These are phyloP conservation scores for Microcebus jonahi DNA, from an alignment of 2,113 vertebrate species.

Conservation along the genomic window DNA sequence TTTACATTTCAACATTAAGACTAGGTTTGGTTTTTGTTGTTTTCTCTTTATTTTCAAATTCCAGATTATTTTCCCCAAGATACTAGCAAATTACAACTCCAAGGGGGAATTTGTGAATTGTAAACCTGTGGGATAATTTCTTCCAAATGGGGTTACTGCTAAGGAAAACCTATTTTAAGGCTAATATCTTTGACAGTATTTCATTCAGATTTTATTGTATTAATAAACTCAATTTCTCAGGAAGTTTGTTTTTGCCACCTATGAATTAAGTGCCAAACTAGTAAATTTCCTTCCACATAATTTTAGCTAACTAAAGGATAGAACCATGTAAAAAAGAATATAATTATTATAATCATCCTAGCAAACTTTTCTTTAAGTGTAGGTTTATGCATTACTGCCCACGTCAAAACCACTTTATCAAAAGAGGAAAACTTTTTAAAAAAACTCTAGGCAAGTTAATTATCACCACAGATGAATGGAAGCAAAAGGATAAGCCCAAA, in stretches of 20 bases:
- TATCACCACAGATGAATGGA: background rate
- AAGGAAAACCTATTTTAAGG: conserved; percentile 8
- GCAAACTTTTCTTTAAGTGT: background rate
- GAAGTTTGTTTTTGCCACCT: conserved; percentile 37
- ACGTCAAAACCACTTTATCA: background rate
- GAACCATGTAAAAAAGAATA: background rate
- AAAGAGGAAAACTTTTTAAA: background rate
- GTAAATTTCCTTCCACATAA: conserved; percentile 17
- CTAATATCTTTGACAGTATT: background rate
- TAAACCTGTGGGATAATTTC: background rate
- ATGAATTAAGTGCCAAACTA: background rate
- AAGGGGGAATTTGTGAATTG: background rate
- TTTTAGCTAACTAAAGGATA: conserved; percentile 15
- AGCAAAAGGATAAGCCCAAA: background rate
- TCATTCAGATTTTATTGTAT: conserved; percentile 46
- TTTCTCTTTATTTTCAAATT: conserved; percentile 43
- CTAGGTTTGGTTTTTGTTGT: background rate
- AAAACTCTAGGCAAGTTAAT: background rate
- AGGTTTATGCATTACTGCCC: background rate
- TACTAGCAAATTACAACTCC: background rate
- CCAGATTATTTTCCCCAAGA: background rate
- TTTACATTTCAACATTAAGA: background rate
- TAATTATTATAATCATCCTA: background rate
- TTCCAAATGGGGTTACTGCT: background rate
- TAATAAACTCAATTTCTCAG: conserved; percentile 35